Base-by-base conservation (phyloP, 2,113 vertebrate genomes). In the Piaya cayana region DNA sequence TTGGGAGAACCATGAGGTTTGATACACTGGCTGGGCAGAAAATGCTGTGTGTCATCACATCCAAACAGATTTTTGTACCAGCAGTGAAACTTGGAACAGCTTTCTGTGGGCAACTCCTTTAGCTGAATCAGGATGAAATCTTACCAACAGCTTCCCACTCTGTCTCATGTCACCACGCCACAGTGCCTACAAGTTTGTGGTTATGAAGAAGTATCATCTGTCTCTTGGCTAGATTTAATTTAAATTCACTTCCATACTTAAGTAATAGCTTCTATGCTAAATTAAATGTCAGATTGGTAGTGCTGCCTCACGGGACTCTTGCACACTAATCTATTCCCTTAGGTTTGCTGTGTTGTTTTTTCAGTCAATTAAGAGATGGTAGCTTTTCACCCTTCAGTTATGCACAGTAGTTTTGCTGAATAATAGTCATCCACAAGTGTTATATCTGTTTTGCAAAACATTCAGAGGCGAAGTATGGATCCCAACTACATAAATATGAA, bases 41-140 rank as follows among this genome's bases (percentile, higher is more conserved):
- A 92, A 71, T 16, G 30, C 39, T 68, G 47, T 93, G 88, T 30
- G 56, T 84, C 76, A 92, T 86, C 86, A 52, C 22, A 86, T 52
- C 68, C 76, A 72, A 94, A 92, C 94, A 97, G 94, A 93, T 92
- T 96, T 95, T 82, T 75, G 65, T 84, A 87, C 56, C 19, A 18
- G 86, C 77, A 92, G 49, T 69, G 77, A 55, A 75, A 84, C 23
- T 60, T 86, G 88, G 65, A 95, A 64, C 89, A 91, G 92, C 83
- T 92, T 96, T 91, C 77, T 92, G 88, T 74, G 67, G 77, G 86
- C 92, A 96, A 53, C 37, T 86, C 37, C 71, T 93, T 91, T 12
- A 92, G 93, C 88, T 94, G 96, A 93, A 85, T 93, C 92, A 93
- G 88, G 68, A 68, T 65, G 86, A 85, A 86, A 91, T 71, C 88